Base-by-base conservation (phyloP, 2,888 invertebrate species). In the Pinctada fucata region DNA sequence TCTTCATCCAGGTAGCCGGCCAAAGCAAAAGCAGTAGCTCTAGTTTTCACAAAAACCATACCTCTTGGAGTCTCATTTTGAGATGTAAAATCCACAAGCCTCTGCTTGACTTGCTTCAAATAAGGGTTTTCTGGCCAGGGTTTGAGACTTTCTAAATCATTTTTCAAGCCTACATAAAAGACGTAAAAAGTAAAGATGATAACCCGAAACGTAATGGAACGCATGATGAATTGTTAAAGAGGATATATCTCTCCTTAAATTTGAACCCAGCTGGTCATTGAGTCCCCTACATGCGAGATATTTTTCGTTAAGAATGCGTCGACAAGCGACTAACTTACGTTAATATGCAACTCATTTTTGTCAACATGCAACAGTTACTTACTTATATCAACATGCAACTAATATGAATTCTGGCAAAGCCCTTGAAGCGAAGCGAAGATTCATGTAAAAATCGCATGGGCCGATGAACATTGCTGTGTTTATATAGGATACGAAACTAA, bases 11-110 rank as follows among this genome's bases (percentile, higher is more conserved):
- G 72, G 81, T 85, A 88, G 8, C 72, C 66, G 6, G 84, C 79
- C 31, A 88, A 73, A 5, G 87, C 83, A 8, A 74, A 70, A 58
- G 87, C 86, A 1, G 87, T 85, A 8, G 87, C 87, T 51, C 88
- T 78, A 5, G 86, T 85, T 66, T 86, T 82, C 3, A 88, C 88
- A 82, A 88, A 88, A 48, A 88, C 82, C 68, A 88, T 84, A 10
- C 84, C 85, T 47, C 85, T 76, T 0, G 86, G 82, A 10, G 83
- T 78, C 1, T 79, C 79, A 16, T 84, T 82, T 51, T 84, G 78
- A 2, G 74, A 75, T 2, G 77, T 63, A 16, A 86, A 76, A 75
- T 82, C 68, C 31, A 71, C 68, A 5, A 88, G 75, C 0, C 75
- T 83, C 3, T 83, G 72, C 8, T 82, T 80, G n/a, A 88, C 67